Evolutionary conservation across 2,113 vertebrate genomes (phyloP), one percentile per base, ranked within the genome.

Genomic region (Pseudorhombus dupliciocellatus): DNA sequence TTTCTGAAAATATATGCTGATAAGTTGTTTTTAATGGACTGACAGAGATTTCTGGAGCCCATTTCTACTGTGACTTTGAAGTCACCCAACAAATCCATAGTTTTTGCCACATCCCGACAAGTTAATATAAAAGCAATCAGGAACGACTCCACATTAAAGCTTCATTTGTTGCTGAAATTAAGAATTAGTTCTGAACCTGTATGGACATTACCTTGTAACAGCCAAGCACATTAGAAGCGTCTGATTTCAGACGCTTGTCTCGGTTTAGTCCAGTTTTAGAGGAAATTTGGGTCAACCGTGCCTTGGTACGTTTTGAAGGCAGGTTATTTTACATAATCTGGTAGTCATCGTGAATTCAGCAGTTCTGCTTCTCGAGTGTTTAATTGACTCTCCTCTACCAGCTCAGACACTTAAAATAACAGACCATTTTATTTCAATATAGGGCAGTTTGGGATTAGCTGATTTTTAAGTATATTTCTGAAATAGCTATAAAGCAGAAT

Each of bases 161-260:
- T 40, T 24, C 0, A 48, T 25, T 67, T 57, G 57, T 42, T 8
- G 7, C 31, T 77, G 16, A 58, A 65, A 58, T 44, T 24, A 44
- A 65, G 44, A 52, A 16, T 46, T 15, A 2, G 15, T 15, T 15
- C 2, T 5, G 51, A 51, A 50, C 28, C 73, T 60, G 42, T 21
- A 55, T 34, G 3, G 3, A 34, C 34, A 24, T 31, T 20, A 3
- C 18, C 60, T 34, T 60, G 37, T 26, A 37, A 12, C n/a, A 42
- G 12, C 8, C 9, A 2, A 57, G 7, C 28, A 42, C 6, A 30
- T 59, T 24, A 20, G 24, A 16, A 7, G 21, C 2, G 4, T 30
- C 6, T 12, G n/a, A 26, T 55, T 61, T 55, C 34, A 55, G 5
- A 42, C 30, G 51, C 46, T 50, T 20, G 20, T 50, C 18, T 9